These are phyloP conservation scores for Edolisoma coerulescens DNA, from an alignment of 2,113 vertebrate genomes.

Conservation along the genomic window DNA sequence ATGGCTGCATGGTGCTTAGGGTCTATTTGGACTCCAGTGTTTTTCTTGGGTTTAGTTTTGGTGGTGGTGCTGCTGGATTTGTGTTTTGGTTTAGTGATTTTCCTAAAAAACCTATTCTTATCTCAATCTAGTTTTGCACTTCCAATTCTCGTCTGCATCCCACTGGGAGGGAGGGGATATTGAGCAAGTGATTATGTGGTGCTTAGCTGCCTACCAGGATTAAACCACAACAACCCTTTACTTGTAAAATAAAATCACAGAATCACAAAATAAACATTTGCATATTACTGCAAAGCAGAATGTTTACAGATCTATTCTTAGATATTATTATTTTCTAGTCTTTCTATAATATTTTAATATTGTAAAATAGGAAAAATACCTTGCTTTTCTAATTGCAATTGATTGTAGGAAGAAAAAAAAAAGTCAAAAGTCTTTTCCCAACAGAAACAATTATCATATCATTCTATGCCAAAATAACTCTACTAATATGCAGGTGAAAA, in stretches of 20 bases:
- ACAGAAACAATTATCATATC: not conserved
- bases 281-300: not conserved
- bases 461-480: not conserved
- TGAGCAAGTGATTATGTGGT: not conserved
- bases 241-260: not conserved
- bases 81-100: not conserved
- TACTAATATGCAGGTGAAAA: not conserved
- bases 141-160: not conserved
- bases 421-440: not conserved
- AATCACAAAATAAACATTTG: not conserved
- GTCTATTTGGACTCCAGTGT: fast-evolving
- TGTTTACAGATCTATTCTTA: not conserved
- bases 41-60: not conserved
- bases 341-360: not conserved
- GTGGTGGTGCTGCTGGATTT: fast-evolving
- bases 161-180: fast-evolving
- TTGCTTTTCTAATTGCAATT: not conserved
- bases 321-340: not conserved
- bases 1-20: not conserved
- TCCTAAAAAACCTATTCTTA: not conserved
- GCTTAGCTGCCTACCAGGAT: not conserved
- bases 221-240: not conserved
- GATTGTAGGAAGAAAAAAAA: not conserved
- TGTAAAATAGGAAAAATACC: not conserved
- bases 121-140: not conserved